Base-by-base conservation (phyloP, 1,140 invertebrate species). In the Aphelinus certus region DNA sequence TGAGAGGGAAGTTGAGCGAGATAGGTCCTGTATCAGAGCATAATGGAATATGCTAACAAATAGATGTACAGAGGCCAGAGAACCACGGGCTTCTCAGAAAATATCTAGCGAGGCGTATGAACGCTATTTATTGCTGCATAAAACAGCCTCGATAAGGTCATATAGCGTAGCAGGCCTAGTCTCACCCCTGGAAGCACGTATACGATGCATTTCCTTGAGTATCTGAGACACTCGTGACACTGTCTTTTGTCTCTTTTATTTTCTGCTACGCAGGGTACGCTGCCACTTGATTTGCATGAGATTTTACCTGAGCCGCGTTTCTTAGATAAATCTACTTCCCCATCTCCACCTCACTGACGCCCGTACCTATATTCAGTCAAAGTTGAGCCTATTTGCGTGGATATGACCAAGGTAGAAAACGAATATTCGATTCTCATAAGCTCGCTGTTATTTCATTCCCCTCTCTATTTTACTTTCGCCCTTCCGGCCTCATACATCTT, bases 61-160 rank as follows among this genome's bases (percentile, higher is more conserved):
- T 26, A 26, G 26, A 26, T 26, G 26, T 26, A 26, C 26, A 26
- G 26, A 26, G 0, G 26, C 26, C 26, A 26, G 26, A 26, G 26
- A 26, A 26, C 26, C 26, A 26, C 82, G 79, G 79, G 83, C 83
- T 86, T 85, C 84, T 84, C 82, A 79, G 82, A 81, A 6, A 4
- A 43, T 4, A 43, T 46, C 6, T 0, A 43, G 46, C 6, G 43
- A 4, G 6, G 79, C 83, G 79, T 83, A 84, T 84, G 84, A 86
- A 85, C 83, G 82, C 84, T 85, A 86, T 86, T 86, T 86, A 86
- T 84, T 83, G 84, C 83, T 83, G 83, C 81, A 85, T 85, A 86
- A 86, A 86, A 80, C 83, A 83, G 74, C 81, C n/a, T 48, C 63
- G 84, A 85, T 84, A 84, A 80, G 76, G 83, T 77, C 81, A 78